phyloP scores from a whole-genome alignment of 1,140 invertebrate species.

The Drosophila saltans region DNA sequence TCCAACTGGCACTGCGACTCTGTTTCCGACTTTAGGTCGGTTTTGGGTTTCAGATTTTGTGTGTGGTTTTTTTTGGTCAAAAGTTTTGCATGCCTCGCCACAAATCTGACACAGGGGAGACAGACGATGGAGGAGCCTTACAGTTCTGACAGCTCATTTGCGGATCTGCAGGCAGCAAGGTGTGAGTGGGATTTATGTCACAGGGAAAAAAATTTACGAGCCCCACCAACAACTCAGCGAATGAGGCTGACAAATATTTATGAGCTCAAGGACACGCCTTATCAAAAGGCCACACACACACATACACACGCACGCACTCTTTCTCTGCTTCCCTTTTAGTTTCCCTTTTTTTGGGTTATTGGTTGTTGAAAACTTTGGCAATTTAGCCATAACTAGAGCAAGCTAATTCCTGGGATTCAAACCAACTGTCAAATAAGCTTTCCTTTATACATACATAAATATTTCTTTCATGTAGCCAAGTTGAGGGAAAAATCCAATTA shows the following conservation, averaged over 20 bases:
- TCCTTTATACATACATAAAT: background rate
- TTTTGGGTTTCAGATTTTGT: slow-evolving; percentile 16
- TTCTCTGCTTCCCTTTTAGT: too few relatives aligned
- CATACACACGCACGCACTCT: slow-evolving; percentile 15
- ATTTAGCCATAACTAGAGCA: slow-evolving; percentile 48
- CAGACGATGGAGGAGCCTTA: slow-evolving; percentile 21
- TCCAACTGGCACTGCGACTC: background rate
- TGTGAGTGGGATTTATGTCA: slow-evolving; percentile 49
- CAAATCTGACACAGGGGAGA: slow-evolving; percentile 37
- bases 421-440: slow-evolving; percentile 11
- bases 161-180: slow-evolving; percentile 6
- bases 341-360: slow-evolving; percentile 3
- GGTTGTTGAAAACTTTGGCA: slow-evolving; percentile 42
- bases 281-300: slow-evolving; percentile 36
- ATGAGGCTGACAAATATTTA: slow-evolving; percentile 56
- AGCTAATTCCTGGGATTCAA: slow-evolving; percentile 6
- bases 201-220: slow-evolving; percentile 39
- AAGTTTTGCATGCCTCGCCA: slow-evolving; percentile 55
- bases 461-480: slow-evolving; percentile 1
- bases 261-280: slow-evolving; percentile 31
- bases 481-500: slow-evolving; percentile 10
- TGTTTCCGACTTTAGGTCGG: slow-evolving; percentile 11
- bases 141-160: slow-evolving; percentile 64
- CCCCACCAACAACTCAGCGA: slow-evolving; percentile 28
- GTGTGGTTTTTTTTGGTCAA: slow-evolving; percentile 32